Base-by-base conservation (phyloP, 1,140 invertebrate species). In the Drosophila lowei region DNA sequence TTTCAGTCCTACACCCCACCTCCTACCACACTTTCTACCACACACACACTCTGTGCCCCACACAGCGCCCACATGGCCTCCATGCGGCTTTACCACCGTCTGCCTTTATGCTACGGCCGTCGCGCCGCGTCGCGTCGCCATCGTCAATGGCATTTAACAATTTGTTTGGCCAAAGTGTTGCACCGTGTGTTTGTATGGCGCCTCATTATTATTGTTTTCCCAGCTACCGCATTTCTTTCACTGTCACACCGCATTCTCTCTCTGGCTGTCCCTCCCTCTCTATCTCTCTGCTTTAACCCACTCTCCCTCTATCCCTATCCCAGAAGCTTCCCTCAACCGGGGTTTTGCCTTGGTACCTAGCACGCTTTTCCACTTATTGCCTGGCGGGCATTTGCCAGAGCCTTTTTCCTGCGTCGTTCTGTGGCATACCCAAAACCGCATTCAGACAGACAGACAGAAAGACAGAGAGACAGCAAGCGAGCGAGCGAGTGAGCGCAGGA, bases 191-290 rank as follows among this genome's bases (percentile, higher is more conserved):
- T 75, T 72, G 72, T 85, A 46, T 79, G 64, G 62, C 76, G 79
- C 79, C 75, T 84, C 65, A 79, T 83, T 84, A 84, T 84, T 85
- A 84, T 72, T 68, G 71, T 72, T 79, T 83, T 75, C 58, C 71
- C 72, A 75, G 61, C 72, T 57, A 75, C 71, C 72, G 28, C 50
- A 72, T 50, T 62, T 72, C 70, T 44, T 72, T 72, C 47, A 28
- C 41, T 55, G 41, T 38, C 34, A 25, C 54, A 38, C 34, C 34
- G 28, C 59, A 43, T 42, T 64, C 34, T 43, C 41, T 41, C 25
- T 23, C 25, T 23, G 15, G 6, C 11, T 2, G 34, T 3, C 2
- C 6, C 8, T 8, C 50, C 2, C 50, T 6, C 8, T 8, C 16
- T 47, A 42, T 50, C 47, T 53, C 15, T n/a, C 9, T 18, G 25